Evolutionary conservation across 2,888 invertebrate genomes (phyloP), one percentile per base, ranked within the genome.

Genomic region (Tetrapedia diversipes): DNA sequence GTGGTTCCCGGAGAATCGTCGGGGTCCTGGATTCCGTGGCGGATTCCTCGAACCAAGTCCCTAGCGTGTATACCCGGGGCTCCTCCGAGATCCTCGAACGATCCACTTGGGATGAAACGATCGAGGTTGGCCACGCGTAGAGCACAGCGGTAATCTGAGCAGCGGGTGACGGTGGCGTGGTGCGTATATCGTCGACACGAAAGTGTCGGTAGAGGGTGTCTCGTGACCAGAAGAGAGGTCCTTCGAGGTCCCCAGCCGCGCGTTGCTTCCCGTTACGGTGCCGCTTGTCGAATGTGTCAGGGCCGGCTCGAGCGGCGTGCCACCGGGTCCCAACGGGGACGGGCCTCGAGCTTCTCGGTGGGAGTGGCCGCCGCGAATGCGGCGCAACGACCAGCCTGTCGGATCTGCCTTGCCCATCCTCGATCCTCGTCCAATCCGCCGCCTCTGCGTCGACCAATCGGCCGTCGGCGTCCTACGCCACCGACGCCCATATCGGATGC

Each of bases 251-350:
- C 91, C 91, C 83, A 91, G 91, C 88, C 90, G 91, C 91, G 89
- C 91, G 91, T 91, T 91, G 90, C 89, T 91, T 91, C 91, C 90
- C 91, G 91, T 91, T 91, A 91, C 91, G 90, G 90, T 90, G 91
- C 90, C 91, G 91, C 91, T 91, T 91, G 91, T 91, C 91, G 91
- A 91, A 91, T 91, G 91, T 91, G 91, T 91, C 91, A 91, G 90
- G 90, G 90, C 88, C 89, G 86, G 89, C 87, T 86, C 88, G 89
- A 88, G 87, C 90, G 88, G 90, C 89, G 86, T 86, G 90, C 88
- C 86, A 86, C 82, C 85, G 82, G 83, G 90, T 91, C 91, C 91
- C 91, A 83, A 86, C 87, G 91, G 91, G 91, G 90, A 88, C 85
- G 87, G 80, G 83, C 83, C 81, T 78, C 49, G 67, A 67, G 64